Evolutionary conservation across 2,888 invertebrate species (phyloP).

Genomic region (Desoria tigrina): DNA sequence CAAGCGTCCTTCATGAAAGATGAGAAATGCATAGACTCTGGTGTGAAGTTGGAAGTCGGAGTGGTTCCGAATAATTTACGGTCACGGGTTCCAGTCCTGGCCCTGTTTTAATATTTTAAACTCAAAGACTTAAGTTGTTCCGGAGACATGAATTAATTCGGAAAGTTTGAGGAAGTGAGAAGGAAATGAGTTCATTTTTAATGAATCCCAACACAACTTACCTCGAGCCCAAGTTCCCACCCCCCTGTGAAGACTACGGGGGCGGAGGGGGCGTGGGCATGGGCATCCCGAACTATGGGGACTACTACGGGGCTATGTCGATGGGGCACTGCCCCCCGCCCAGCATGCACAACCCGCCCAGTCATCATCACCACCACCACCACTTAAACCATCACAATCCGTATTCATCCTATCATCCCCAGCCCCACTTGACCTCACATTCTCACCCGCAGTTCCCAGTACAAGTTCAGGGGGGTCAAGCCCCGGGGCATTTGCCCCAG

Average conservation of each 20-base stretch:
- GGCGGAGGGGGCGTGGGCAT: slow-evolving; percentile 31
- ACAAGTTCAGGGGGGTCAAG: slow-evolving; percentile 42
- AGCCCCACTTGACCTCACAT: slow-evolving; percentile 30
- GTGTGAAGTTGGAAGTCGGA: no score
- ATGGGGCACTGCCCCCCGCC: slow-evolving; percentile 45
- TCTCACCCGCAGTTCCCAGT: slow-evolving; percentile 52
- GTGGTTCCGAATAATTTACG: no score
- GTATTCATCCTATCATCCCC: slow-evolving; percentile 56
- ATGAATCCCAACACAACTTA: slow-evolving; percentile 54
- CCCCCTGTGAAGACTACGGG: slow-evolving; percentile 51
- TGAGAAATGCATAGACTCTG: no score
- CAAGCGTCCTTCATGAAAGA: no score
- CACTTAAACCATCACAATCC: slow-evolving; percentile 60
- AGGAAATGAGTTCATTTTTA: slow-evolving; percentile 51
- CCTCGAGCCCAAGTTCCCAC: slow-evolving; percentile 61
- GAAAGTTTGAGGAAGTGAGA: no score
- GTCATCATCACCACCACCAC: slow-evolving; percentile 66
- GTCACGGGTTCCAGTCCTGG: no score
- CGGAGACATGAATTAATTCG: no score
- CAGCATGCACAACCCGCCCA: slow-evolving; percentile 57
- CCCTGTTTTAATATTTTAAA: no score
- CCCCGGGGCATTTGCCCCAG: slow-evolving; percentile 30
- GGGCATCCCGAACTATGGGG: slow-evolving; percentile 45
- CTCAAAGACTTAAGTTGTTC: no score
- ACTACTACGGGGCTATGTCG: slow-evolving; percentile 48